Evolutionary conservation across 1,140 invertebrate genomes (phyloP).

Genomic region (Caerostris extrusa): DNA sequence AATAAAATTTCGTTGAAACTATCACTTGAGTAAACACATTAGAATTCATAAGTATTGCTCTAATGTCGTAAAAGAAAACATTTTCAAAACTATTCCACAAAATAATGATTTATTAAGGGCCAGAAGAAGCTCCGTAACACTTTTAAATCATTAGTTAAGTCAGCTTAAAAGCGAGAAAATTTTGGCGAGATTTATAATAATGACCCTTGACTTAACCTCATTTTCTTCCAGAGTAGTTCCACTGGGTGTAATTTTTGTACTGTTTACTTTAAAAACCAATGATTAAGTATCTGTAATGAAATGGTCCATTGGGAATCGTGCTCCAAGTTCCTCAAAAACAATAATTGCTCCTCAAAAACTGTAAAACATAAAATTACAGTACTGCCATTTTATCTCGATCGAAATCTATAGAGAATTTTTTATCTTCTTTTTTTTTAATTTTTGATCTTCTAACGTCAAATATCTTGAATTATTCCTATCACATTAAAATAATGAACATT

Average conservation of each 20-base stretch:
- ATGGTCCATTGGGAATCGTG: slow-evolving; percentile 9
- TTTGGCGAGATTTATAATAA: slow-evolving; percentile 64
- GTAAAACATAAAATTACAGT: background rate
- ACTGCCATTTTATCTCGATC: background rate
- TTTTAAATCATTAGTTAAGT: slow-evolving; percentile 65
- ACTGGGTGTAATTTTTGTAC: slow-evolving; percentile 58
- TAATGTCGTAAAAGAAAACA: background rate
- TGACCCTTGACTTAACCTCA: slow-evolving; percentile 61
- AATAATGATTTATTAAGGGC: slow-evolving; percentile 56
- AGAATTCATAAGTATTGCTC: background rate
- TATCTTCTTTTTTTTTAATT: background rate
- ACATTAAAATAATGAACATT: background rate
- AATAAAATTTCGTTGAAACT: background rate
- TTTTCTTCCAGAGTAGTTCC: slow-evolving; percentile 58
- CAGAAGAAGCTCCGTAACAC: background rate
- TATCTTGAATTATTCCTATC: background rate
- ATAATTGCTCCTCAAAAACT: background rate
- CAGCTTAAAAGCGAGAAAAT: slow-evolving; percentile 59
- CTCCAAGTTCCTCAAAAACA: slow-evolving; percentile 35
- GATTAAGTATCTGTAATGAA: slow-evolving; percentile 56
- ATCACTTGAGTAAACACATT: background rate
- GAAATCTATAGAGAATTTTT: background rate
- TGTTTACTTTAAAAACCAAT: slow-evolving; percentile 44
- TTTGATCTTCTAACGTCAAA: background rate
- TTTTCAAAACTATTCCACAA: background rate